A percentile compares a stretch with the other conserved stretches of the same genome.
These are phyloP conservation scores for Mya arenaria DNA, from an alignment of 1,140 invertebrate species.

Conservation along the genomic window DNA sequence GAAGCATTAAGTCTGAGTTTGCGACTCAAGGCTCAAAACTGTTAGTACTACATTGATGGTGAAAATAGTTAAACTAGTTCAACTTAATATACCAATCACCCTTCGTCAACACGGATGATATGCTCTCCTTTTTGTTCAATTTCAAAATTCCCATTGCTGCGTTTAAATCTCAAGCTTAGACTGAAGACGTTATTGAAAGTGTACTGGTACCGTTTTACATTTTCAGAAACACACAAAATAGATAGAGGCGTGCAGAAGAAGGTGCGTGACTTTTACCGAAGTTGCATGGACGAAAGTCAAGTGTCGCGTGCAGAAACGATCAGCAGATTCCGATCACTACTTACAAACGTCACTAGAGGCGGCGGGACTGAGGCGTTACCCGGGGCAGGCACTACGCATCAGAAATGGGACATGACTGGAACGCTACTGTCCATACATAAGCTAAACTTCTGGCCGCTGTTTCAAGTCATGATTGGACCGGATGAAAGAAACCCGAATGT, in stretches of 20 bases:
- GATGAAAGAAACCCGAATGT: slow-evolving; percentile 42
- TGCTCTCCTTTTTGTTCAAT: too few species aligned
- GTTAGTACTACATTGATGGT: too few species aligned
- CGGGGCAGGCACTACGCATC: neutral
- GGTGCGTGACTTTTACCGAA: slow-evolving; percentile 24
- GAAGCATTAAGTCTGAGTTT: too few species aligned
- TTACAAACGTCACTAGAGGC: slow-evolving; percentile 4
- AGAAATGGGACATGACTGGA: slow-evolving; percentile 3
- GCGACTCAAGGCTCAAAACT: too few species aligned
- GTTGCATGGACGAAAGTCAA: slow-evolving; percentile 47
- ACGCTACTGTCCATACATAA: slow-evolving; percentile 21
- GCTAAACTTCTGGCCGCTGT: slow-evolving; percentile 44
- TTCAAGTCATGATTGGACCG: slow-evolving; percentile 35
- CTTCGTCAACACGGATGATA: too few species aligned
- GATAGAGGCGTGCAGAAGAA: slow-evolving; percentile 14
- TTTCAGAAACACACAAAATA: slow-evolving; percentile 40
- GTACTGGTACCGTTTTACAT: too few species aligned
- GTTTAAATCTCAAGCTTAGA: too few species aligned
- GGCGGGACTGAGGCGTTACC: neutral
- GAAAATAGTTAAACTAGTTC: too few species aligned
- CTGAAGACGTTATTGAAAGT: too few species aligned
- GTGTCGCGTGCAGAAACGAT: slow-evolving; percentile 11
- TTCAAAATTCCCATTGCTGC: too few species aligned
- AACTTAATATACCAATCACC: too few species aligned
- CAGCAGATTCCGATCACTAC: slow-evolving; percentile 27